Evolutionary conservation across 2,888 invertebrate species (phyloP).

Genomic region (Synanthedon formicaeformis): DNA sequence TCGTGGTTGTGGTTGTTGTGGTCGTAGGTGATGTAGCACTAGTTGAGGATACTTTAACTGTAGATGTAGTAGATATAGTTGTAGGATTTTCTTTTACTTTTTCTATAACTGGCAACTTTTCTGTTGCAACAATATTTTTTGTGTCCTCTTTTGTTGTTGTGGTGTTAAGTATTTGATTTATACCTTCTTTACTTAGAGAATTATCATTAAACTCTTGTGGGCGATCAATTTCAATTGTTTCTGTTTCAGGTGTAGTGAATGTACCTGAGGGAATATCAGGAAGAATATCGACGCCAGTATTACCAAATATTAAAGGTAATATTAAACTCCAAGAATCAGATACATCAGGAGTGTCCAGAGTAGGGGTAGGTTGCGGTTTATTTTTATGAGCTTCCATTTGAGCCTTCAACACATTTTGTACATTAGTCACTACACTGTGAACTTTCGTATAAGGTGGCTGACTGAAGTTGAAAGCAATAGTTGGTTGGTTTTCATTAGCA

Average conservation of each 20-base stretch:
- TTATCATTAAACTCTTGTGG: conserved; percentile 27
- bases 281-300: conserved; percentile 73
- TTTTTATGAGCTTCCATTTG: conserved; percentile 78
- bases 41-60: conserved; percentile 14
- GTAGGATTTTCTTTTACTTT: conserved; percentile 5
- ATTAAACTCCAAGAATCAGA: conserved; percentile 85
- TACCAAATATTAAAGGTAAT: conserved; percentile 82
- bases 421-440: conserved; percentile 83
- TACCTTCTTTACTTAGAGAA: conserved; percentile 40
- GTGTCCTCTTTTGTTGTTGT: conserved; percentile 18
- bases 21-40: conserved; percentile 14
- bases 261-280: conserved; percentile 59
- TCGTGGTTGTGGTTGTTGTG: conserved; percentile 14
- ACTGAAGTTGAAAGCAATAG: conserved; percentile 57
- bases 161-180: conserved; percentile 23
- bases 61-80: conserved; percentile 12
- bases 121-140: conserved; percentile 13
- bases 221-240: conserved; percentile 40
- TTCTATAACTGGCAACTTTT: conserved; percentile 13
- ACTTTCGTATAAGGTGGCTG: conserved; percentile 76
- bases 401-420: conserved; percentile 84
- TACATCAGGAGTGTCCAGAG: conserved; percentile 79
- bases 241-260: conserved; percentile 54
- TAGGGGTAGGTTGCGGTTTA: conserved; percentile 47
- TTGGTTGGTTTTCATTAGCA: conserved; percentile 59